Conservation (phyloP, 2,113 vertebrate genomes). For the Cynocephalus volans region DNA sequence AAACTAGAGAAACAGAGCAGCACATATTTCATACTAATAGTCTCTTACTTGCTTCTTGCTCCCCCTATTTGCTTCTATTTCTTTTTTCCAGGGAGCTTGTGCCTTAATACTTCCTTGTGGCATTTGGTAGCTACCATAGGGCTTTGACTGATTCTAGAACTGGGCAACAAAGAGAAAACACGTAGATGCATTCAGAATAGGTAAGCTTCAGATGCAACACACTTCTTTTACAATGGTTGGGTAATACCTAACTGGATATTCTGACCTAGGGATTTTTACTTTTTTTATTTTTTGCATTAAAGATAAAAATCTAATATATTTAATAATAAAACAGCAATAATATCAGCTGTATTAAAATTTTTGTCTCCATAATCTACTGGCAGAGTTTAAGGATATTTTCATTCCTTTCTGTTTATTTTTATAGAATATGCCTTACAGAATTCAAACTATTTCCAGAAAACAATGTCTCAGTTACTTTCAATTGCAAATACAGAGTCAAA, state of each 20-base stretch:
- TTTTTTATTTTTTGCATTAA: background rate
- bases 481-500: constrained; percentile 37
- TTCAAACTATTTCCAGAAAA: constrained; percentile 45
- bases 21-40: background rate
- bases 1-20: constrained; percentile 15
- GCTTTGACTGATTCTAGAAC: constrained; percentile 31
- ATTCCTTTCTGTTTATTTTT: constrained; percentile 44
- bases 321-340: constrained; percentile 8
- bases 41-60: background rate
- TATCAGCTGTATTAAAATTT: background rate
- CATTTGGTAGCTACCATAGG: background rate
- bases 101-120: background rate
- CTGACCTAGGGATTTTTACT: background rate
- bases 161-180: background rate
- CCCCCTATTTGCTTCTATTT: background rate
- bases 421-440: background rate
- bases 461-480: background rate
- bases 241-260: background rate
- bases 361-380: background rate
- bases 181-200: background rate
- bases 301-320: background rate
- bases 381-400: background rate
- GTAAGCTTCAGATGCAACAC: background rate
- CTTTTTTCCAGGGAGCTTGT: background rate
- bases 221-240: background rate